Conservation (phyloP, 2,113 vertebrate genomes). For the Strix aluco region DNA sequence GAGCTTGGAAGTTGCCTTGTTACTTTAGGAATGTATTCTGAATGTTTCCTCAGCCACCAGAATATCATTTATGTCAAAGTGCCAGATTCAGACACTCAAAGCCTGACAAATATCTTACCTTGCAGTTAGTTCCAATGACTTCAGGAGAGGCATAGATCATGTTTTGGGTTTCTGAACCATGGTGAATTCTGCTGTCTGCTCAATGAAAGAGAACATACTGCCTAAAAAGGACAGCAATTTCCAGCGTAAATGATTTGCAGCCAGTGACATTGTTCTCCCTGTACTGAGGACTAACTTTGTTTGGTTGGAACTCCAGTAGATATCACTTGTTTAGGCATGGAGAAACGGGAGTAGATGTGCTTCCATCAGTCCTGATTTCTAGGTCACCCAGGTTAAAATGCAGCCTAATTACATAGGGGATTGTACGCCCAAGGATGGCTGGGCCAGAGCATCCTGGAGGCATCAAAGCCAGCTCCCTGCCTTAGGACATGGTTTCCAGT, state of each 20-base stretch:
- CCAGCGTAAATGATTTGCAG: not conserved
- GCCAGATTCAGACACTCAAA: not conserved
- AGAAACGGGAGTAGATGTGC: not conserved
- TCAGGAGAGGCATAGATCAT: not conserved
- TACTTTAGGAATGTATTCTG: not conserved
- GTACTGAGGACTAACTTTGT: not conserved
- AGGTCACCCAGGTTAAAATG: not conserved
- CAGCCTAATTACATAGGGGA: not conserved
- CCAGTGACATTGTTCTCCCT: not conserved
- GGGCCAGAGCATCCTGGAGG: not conserved
- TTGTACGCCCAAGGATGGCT: not conserved
- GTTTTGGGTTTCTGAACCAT: not conserved
- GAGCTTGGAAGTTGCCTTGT: not conserved
- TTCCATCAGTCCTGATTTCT: not conserved
- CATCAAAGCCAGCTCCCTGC: not conserved
- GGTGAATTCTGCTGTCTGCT: not conserved
- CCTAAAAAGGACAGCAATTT: not conserved
- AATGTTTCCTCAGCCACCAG: not conserved
- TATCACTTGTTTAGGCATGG: not conserved
- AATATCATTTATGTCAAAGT: not conserved
- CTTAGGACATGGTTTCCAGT: not conserved
- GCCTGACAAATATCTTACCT: not conserved
- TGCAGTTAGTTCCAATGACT: not conserved
- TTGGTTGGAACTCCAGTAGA: fast-evolving
- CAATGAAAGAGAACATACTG: not conserved